phyloP scores from a whole-genome alignment of 1,140 invertebrate species.

The Agrilus planipennis region DNA sequence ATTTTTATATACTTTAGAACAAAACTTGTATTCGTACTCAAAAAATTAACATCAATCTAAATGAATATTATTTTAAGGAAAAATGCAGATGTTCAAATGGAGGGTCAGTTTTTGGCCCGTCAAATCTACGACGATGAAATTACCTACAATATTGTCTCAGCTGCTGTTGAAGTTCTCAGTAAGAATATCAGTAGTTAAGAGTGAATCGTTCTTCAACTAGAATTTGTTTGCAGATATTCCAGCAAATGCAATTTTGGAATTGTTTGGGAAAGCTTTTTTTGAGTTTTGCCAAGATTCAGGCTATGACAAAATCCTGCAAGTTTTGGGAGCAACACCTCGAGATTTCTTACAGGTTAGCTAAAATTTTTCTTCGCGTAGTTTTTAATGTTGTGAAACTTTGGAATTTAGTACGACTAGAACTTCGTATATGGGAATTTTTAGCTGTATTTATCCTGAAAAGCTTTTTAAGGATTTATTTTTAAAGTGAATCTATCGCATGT shows the following conservation, averaged over 20 bases:
- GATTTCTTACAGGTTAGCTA: conserved; percentile 77
- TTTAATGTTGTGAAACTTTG: no score
- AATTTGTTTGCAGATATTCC: conserved; percentile 65
- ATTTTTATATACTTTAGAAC: no score
- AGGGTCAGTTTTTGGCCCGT: conserved; percentile 86
- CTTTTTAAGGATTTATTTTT: no score
- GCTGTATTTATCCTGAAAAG: no score
- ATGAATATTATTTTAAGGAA: conserved; percentile 49
- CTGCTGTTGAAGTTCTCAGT: conserved; percentile 84
- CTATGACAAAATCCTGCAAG: conserved; percentile 86
- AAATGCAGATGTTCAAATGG: conserved; percentile 85
- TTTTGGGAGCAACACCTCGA: conserved; percentile 79
- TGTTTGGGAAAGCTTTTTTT: conserved; percentile 89
- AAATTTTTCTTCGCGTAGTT: neutral
- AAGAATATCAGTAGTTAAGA: conserved; percentile 15
- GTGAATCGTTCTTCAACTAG: neutral
- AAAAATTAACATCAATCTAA: neutral
- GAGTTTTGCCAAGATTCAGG: conserved; percentile 91
- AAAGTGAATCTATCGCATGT: no score
- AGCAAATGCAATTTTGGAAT: conserved; percentile 78
- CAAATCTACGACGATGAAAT: conserved; percentile 93
- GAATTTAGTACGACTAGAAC: no score
- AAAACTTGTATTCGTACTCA: neutral
- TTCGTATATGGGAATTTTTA: no score
- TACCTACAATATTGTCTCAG: conserved; percentile 85